Base-by-base conservation (phyloP, 2,888 invertebrate species). In the Holacanthella duospinosa region DNA sequence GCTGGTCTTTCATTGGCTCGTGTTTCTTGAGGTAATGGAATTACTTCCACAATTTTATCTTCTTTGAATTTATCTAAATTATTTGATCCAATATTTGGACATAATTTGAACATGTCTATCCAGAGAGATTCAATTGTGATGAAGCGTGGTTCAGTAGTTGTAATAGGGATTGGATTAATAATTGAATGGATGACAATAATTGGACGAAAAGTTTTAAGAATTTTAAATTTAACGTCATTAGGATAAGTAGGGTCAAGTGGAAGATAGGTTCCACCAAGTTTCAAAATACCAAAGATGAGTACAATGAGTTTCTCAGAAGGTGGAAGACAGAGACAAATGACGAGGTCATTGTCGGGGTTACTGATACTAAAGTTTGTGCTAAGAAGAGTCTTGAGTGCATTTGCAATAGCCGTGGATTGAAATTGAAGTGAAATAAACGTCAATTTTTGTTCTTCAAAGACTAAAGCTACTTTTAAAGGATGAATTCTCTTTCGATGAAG, bases 201-300 rank as follows among this genome's bases (percentile, higher is more conserved):
- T 0, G 91, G 91, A 66, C 83, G 81, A 0, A 89, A 82, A 75
- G 91, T 90, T 24, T 81, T 78, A 16, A 91, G 75, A 60, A 92
- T 89, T 73, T 89, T 88, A 25, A 84, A 81, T 54, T 90, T 82
- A 70, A 92, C 82, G 1, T 83, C 82, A 28, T 81, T 82, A 0
- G 92, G 91, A 74, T 84, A 84, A 61, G 79, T 78, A 0, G 85
- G 84, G 75, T 91, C 90, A 73, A 93, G 80, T 0, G 92, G 92
- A 61, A 92, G 79, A 78, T 92, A 92, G 0, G 90, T 87, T 21
- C 87, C 87, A 0, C 91, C 91, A 0, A 86, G 81, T 78, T 90
- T 90, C 83, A 89, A 85, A 59, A 86, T 83, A 0, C 88, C 84
- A 16, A 68, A 59, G 2, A 71, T 43, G 2, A 68, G 16, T 0